A percentile compares a stretch with the other conserved stretches of the same genome.
Evolutionary conservation across 2,797 vertebrate genomes (phyloP).

Genomic region (Anomalospiza imberbis): DNA sequence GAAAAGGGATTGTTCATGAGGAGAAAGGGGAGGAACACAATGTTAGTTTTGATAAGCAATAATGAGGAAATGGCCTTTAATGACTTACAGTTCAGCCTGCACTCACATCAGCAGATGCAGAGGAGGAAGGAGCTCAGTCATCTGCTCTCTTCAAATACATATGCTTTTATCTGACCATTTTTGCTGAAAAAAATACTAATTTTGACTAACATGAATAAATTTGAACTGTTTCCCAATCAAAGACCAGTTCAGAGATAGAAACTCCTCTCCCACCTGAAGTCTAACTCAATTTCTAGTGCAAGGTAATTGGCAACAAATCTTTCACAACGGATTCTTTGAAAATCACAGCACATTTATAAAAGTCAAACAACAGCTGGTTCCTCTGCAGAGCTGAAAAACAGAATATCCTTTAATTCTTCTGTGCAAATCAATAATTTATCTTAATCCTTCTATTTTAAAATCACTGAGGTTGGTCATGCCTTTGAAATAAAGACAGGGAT

Average conservation of each 20-base stretch:
- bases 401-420: background rate
- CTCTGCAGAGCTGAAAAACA: background rate
- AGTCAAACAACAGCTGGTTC: background rate
- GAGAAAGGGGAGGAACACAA: background rate
- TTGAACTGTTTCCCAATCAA: background rate
- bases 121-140: background rate
- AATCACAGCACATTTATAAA: background rate
- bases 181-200: background rate
- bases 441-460: slow-evolving; percentile 2
- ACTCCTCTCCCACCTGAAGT: background rate
- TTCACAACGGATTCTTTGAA: background rate
- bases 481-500: background rate
- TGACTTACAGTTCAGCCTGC: background rate
- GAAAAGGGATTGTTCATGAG: background rate
- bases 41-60: background rate
- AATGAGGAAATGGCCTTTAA: background rate
- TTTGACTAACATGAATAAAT: background rate
- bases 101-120: background rate
- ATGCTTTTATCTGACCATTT: background rate
- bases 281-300: background rate
- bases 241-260: background rate
- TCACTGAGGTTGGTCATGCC: background rate
- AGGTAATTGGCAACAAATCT: background rate
- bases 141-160: background rate
- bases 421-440: slow-evolving; percentile 1